Base-by-base conservation (phyloP, 2,888 invertebrate genomes). In the Mimas tiliae region DNA sequence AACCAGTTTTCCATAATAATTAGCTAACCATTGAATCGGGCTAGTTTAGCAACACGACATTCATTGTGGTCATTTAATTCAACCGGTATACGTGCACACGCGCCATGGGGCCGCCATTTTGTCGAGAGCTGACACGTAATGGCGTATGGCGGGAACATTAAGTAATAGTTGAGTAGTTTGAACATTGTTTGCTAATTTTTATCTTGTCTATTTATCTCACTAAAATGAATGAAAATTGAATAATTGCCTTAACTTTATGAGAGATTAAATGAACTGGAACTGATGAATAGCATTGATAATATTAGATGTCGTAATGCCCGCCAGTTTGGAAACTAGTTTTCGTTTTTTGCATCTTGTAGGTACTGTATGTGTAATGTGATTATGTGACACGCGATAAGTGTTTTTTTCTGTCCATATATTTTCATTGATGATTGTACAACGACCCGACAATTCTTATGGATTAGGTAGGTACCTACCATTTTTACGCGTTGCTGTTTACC, bases 61-160 rank as follows among this genome's bases (percentile, higher is more conserved):
- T 70, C 65, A 73, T 69, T 71, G 72, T 73, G 66, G 62, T 67
- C 72, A 70, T 72, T 74, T 67, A 70, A 69, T 68, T 62, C 67
- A 79, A 81, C 84, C 77, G 78, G 79, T 82, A 74, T 62, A 73
- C 8, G 8, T 7, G 8, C 9, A 38, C 84, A 85, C 84, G 86
- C 80, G 81, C 74, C 81, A 48, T 16, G 78, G n/a, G 19, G 16
- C 70, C 83, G 82, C 85, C 85, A 85, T 85, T 79, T 84, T 84
- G 78, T 75, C 79, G 85, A 83, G 84, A 84, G 82, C 80, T 82
- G 80, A 83, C 81, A 78, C 75, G 80, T 79, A 81, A 83, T 82
- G 82, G 83, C 80, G 81, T 82, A 45, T 53, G 62, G 50, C 52
- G 62, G 63, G 63, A 62, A 65, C 45, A 50, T 19, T 50, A 19